Conservation (phyloP, 2,113 vertebrate species). For the Misgurnus anguillicaudatus region DNA sequence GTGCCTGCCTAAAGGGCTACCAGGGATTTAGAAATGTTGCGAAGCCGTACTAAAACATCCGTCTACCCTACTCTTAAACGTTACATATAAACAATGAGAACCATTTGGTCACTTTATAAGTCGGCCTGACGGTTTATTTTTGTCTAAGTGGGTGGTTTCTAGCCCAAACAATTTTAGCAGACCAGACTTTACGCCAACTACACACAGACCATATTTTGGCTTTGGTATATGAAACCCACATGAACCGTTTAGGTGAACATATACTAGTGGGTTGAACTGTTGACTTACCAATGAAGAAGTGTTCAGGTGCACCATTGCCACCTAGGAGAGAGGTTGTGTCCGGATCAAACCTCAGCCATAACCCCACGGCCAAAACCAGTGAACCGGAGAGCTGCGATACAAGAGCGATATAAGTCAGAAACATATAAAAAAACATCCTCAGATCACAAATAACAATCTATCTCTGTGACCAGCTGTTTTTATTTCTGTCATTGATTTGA, state of each 20-base stretch:
- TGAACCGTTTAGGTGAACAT: background rate
- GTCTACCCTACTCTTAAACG: too few relatives aligned
- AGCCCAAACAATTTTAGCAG: background rate
- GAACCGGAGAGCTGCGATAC: constrained; percentile 83
- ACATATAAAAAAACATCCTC: background rate
- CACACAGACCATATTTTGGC: background rate
- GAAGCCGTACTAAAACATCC: too few relatives aligned
- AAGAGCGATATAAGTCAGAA: constrained; percentile 9
- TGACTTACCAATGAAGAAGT: constrained; percentile 89
- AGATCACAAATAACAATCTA: background rate
- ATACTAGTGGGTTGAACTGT: background rate
- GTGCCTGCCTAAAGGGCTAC: too few relatives aligned
- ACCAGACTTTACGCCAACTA: background rate
- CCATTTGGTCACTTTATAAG: background rate
- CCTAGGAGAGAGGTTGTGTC: constrained; percentile 78
- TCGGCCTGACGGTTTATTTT: background rate
- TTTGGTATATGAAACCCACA: background rate
- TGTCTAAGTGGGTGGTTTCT: background rate
- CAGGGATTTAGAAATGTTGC: too few relatives aligned
- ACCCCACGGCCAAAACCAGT: constrained; percentile 86
- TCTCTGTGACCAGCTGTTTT: too few relatives aligned
- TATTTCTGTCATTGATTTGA: constrained; percentile 11
- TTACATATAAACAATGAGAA: background rate
- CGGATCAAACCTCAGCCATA: constrained; percentile 92
- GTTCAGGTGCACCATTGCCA: constrained; percentile 78